A percentile compares a stretch with the other conserved stretches of the same genome.
Conservation (phyloP, 2,113 vertebrate species). For the Toxotes chatareus region DNA sequence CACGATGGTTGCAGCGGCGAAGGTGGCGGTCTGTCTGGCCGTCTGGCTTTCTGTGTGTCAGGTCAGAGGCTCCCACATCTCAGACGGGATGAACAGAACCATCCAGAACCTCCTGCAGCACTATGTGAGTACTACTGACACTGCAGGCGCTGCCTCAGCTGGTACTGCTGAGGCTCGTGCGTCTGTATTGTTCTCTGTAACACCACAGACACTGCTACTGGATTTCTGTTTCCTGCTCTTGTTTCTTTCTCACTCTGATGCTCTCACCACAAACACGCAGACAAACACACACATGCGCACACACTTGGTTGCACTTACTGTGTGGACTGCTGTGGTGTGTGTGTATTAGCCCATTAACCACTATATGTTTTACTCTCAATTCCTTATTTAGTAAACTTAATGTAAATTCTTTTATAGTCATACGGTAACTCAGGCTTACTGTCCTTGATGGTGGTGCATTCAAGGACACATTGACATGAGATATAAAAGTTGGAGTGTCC, state of each 20-base stretch:
- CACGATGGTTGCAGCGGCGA: constrained; percentile 25
- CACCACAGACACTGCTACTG: not conserved
- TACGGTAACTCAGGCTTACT: not conserved
- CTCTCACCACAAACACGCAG: constrained; percentile 52
- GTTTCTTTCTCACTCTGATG: constrained; percentile 1
- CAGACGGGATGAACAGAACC: constrained; percentile 52
- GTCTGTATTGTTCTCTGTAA: not conserved
- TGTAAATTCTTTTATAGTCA: not conserved
- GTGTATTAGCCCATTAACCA: not conserved
- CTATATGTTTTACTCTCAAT: not conserved
- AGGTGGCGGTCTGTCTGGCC: constrained; percentile 30
- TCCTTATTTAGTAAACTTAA: not conserved
- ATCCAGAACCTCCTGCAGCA: constrained; percentile 60
- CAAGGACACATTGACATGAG: not conserved
- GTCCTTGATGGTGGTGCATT: constrained; percentile 23
- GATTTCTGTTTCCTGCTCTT: constrained; percentile 35
- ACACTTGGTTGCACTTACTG: not conserved
- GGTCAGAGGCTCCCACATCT: constrained; percentile 27
- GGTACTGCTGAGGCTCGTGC: not conserved
- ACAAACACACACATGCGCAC: constrained; percentile 26
- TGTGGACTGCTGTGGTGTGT: not conserved
- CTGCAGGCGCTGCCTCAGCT: not conserved
- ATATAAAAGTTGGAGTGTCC: not conserved
- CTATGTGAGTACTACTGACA: constrained; percentile 68
- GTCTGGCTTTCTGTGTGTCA: constrained; percentile 40